Percentiles rank a stretch among this genome's conserved stretches.
These are phyloP conservation scores for Spodoptera picta DNA, from an alignment of 2,888 invertebrate species.

Conservation along the genomic window DNA sequence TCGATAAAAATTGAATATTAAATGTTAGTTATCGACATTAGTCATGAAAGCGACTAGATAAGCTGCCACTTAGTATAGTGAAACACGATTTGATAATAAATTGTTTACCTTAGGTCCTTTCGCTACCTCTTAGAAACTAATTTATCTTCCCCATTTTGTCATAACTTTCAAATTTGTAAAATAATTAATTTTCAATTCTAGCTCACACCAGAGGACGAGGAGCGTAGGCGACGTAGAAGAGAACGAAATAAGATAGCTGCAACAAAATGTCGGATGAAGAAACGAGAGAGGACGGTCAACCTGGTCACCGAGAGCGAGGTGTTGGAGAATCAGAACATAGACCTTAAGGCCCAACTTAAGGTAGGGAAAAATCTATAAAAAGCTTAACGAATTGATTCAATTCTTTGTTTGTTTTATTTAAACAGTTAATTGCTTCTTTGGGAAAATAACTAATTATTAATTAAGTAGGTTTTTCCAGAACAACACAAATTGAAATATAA, in stretches of 20 bases:
- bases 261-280: slow-evolving; percentile 97
- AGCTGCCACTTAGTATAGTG: too few relatives aligned
- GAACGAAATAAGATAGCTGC: slow-evolving; percentile 98
- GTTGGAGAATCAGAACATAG: slow-evolving; percentile 94
- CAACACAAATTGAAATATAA: too few relatives aligned
- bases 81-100: too few relatives aligned
- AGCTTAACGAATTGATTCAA: background rate
- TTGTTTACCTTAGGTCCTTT: too few relatives aligned
- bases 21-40: too few relatives aligned
- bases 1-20: too few relatives aligned
- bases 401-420: background rate
- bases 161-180: slow-evolving; percentile 4
- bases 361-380: slow-evolving; percentile 58
- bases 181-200: slow-evolving; percentile 65
- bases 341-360: slow-evolving; percentile 93
- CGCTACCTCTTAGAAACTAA: too few relatives aligned
- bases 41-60: too few relatives aligned
- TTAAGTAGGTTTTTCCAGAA: too few relatives aligned
- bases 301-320: slow-evolving; percentile 95
- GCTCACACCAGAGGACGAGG: slow-evolving; percentile 97
- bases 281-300: slow-evolving; percentile 95
- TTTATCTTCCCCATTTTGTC: too few relatives aligned
- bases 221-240: slow-evolving; percentile 94
- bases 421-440: too few relatives aligned
- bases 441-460: too few relatives aligned